Evolutionary conservation across 1,140 invertebrate species (phyloP), one percentile per base, ranked within the genome.

Genomic region (Neuroterus valhalla): DNA sequence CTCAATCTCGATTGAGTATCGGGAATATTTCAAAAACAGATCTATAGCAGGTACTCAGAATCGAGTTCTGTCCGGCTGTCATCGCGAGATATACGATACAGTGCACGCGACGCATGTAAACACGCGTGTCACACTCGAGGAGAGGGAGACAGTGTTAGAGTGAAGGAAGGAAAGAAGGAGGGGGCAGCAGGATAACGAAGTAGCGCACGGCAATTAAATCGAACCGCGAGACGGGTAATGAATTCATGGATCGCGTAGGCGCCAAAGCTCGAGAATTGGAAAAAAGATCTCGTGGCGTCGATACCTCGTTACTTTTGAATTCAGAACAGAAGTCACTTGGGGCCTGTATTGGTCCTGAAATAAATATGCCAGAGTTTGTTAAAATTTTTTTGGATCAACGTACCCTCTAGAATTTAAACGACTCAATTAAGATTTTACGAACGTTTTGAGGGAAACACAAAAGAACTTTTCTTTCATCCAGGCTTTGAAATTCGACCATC

Each of bases 131-230:
- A 48, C 46, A n/a, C 46, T 48, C 46, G 17, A 3, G 46, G 17
- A 48, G 46, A 45, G 11, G 46, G 46, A n/a, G n/a, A 11, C 46
- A 48, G n/a, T 19, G n/a, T 48, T 48, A n/a, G 17, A 48, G 17
- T 48, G 15, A 19, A 17, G 15, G 15, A 48, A 48, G 46, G 46
- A 6, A 17, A n/a, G 46, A 48, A 48, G 10, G 17, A 48, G 46
- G 17, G n/a, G 8, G 46, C 46, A 48, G 15, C 45, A 68, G 75
- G 82, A 85, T 86, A 83, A 78, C 79, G 75, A 79, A 79, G 78
- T 77, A 77, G 76, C 80, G 79, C 81, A 79, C 70, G 79, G 86
- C 85, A 89, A 89, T 89, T 89, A 89, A 89, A 88, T 85, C 84
- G 78, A 55, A 48, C 79, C 80, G 66, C 73, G 86, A 75, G 71